phyloP scores from a whole-genome alignment of 2,797 vertebrate species.

The Erithacus rubecula region DNA sequence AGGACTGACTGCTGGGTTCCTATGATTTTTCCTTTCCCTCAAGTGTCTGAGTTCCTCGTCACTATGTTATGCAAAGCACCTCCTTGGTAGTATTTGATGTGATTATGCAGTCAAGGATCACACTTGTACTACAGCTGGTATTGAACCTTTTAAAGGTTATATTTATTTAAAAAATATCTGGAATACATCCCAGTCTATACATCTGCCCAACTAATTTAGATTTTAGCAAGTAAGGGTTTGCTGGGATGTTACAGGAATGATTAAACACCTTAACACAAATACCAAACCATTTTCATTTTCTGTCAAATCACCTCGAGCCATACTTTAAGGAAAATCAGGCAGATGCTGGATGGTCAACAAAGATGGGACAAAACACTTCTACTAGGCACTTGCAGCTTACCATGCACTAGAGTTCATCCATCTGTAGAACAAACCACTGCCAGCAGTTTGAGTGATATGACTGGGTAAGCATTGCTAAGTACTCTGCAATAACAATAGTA shows the following conservation, averaged over 20 bases:
- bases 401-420: background rate
- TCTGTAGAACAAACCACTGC: constrained; percentile 8
- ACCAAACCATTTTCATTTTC: background rate
- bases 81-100: background rate
- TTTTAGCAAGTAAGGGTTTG: background rate
- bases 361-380: background rate
- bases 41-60: background rate
- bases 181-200: background rate
- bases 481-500: background rate
- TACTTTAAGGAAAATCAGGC: background rate
- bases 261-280: background rate
- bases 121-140: background rate
- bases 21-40: background rate
- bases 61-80: background rate
- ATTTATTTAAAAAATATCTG: constrained; percentile 14
- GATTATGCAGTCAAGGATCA: background rate
- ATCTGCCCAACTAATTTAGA: constrained; percentile 5
- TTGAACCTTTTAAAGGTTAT: background rate
- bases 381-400: background rate
- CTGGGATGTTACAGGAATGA: background rate
- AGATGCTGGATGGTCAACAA: constrained; percentile 27
- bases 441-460: background rate
- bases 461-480: background rate
- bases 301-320: background rate
- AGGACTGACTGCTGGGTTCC: background rate